Evolutionary conservation across 1,140 invertebrate species (phyloP).

Genomic region (Dreissena rostriformis): DNA sequence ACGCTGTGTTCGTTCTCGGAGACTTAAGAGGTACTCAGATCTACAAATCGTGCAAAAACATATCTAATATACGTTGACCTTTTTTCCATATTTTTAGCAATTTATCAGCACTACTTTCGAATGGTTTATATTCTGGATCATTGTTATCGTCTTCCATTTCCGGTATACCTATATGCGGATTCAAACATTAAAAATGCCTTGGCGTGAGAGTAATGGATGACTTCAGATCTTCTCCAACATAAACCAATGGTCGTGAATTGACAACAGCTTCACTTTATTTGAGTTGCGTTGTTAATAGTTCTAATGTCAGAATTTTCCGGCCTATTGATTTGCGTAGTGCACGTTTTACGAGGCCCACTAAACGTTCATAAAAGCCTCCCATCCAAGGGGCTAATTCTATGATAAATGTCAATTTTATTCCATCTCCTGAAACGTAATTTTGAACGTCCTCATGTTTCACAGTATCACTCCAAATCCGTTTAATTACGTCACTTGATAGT

Average conservation of each 20-base stretch:
- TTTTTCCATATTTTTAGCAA: slow-evolving; percentile 10
- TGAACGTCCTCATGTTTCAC: slow-evolving; percentile 6
- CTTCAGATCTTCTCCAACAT: slow-evolving; percentile 18
- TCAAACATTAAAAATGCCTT: slow-evolving; percentile 27
- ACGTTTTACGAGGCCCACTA: slow-evolving; percentile 12
- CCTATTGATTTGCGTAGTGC: slow-evolving; percentile 26
- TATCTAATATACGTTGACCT: slow-evolving; percentile 15
- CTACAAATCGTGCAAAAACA: slow-evolving; percentile 1
- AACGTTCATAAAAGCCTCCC: slow-evolving; percentile 11
- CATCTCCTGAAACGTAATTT: slow-evolving; percentile 6
- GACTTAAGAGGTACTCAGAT: neutral
- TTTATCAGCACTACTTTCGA: neutral
- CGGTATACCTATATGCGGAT: slow-evolving; percentile 13
- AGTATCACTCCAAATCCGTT: neutral
- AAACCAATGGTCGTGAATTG: slow-evolving; percentile 26
- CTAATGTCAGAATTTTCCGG: neutral
- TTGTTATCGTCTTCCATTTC: neutral
- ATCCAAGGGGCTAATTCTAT: slow-evolving; percentile 16
- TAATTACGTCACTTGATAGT: slow-evolving; percentile 5
- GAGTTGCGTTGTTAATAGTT: neutral
- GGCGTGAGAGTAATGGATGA: slow-evolving; percentile 8
- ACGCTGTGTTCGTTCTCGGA: slow-evolving; percentile 8
- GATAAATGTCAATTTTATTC: slow-evolving; percentile 13
- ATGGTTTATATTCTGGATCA: slow-evolving; percentile 20
- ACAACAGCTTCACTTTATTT: slow-evolving; percentile 27